Base-by-base conservation (phyloP, 2,888 invertebrate species). In the Bombylius major region DNA sequence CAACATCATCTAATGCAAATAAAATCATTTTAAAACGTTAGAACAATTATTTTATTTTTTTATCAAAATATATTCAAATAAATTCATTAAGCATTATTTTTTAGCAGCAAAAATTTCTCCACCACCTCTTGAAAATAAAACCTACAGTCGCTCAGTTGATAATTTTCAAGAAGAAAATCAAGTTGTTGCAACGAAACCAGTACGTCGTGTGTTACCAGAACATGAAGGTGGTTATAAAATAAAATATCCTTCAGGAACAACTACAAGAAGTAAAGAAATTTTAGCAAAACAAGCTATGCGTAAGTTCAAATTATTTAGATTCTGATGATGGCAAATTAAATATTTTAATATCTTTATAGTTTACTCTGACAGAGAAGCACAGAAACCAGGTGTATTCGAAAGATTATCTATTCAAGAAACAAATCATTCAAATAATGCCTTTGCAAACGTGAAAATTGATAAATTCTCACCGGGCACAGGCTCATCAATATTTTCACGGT, bases 151-250 rank as follows among this genome's bases (percentile, higher is more conserved):
- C 23, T 23, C 23, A 23, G 3, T 23, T 23, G 23, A 23, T 23
- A 3, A 23, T 23, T 23, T 23, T 23, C 23, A 23, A 23, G 23
- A 23, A 23, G 23, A 3, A 23, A 23, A 23, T 23, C 23, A 23
- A 23, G 3, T 23, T 23, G 23, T 23, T 23, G 23, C 66, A 4
- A 68, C 69, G n/a, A 66, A 66, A 52, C 68, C 69, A 3, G 55
- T 61, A n/a, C 64, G 75, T 12, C 66, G 75, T 5, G 75, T 75
- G 23, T 62, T 75, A 42, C 78, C 79, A 1, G 79, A 79, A 61
- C 78, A 79, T 62, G 80, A 80, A 63, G 80, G 79, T 9, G 70
- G 73, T 56, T 80, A 79, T 65, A 79, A 77, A 64, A 76, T 80
- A 3, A 78, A 73, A 56, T 69, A 79, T 65, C 80, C 80, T 1